Conservation (phyloP, 2,888 invertebrate genomes). For the Aphodius granarius region DNA sequence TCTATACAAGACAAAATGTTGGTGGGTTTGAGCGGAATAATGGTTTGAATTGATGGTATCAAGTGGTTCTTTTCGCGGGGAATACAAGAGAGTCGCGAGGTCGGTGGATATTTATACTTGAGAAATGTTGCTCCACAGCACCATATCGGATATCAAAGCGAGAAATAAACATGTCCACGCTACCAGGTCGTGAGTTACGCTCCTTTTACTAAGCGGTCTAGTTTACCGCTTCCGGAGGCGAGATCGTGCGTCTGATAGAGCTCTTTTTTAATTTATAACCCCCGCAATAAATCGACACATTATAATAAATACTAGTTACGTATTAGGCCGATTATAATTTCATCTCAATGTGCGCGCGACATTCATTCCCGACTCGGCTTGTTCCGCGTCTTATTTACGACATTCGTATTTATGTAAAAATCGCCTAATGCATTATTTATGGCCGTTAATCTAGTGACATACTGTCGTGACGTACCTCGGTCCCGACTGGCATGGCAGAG, state of each 20-base stretch:
- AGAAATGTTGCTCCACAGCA: background rate
- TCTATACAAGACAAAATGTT: too few relatives aligned
- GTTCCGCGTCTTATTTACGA: background rate
- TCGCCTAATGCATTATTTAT: constrained; percentile 33
- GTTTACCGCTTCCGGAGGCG: constrained; percentile 8
- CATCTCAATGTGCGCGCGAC: background rate
- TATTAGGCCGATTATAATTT: background rate
- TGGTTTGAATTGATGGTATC: background rate
- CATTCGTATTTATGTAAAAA: background rate
- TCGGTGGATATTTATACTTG: background rate
- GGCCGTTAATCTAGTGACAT: constrained; percentile 34
- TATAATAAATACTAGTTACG: background rate
- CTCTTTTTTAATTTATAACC: background rate
- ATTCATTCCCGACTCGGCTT: background rate
- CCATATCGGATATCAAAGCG: constrained; percentile 13
- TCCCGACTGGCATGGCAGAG: constrained; percentile 22
- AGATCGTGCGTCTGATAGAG: background rate
- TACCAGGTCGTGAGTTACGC: constrained; percentile 7
- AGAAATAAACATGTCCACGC: constrained; percentile 10
- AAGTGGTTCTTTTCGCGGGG: background rate
- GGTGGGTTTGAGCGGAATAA: too few relatives aligned
- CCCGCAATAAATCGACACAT: background rate
- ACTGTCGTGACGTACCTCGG: constrained; percentile 30
- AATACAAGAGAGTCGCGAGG: background rate
- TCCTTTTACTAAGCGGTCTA: constrained; percentile 4